Conservation (phyloP, 1,140 invertebrate species). For the Brachionus koreanus region DNA sequence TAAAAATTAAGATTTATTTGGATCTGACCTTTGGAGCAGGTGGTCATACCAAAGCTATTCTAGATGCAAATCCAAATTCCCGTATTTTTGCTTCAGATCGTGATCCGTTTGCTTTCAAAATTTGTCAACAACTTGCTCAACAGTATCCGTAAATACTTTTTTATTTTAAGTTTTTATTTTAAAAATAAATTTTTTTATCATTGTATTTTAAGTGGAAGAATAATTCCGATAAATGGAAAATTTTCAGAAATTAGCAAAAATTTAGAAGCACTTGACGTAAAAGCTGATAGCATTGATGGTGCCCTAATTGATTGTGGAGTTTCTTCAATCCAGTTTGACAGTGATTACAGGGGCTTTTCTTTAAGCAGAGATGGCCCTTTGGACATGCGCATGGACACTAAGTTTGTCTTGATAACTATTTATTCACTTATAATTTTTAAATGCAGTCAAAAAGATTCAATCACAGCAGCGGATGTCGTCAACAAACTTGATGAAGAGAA, state of each 20-base stretch:
- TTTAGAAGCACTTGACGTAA: not conserved
- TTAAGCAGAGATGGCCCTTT: constrained; percentile 76
- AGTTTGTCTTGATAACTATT: constrained; percentile 52
- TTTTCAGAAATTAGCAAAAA: constrained; percentile 22
- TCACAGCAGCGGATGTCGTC: constrained; percentile 78
- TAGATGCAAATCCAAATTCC: not conserved
- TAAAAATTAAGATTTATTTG: not conserved
- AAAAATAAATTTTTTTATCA: not conserved
- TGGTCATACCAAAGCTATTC: constrained; percentile 31
- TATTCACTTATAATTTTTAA: not conserved
- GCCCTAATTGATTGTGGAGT: constrained; percentile 50
- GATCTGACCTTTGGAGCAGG: constrained; percentile 44
- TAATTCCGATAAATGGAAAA: constrained; percentile 11
- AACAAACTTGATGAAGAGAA: constrained; percentile 72
- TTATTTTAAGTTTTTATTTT: not conserved
- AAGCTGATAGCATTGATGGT: not conserved
- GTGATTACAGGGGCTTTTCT: constrained; percentile 75
- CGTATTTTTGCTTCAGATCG: constrained; percentile 13
- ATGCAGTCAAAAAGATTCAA: not conserved
- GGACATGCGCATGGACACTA: constrained; percentile 91
- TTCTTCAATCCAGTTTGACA: constrained; percentile 90
- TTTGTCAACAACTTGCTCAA: not conserved
- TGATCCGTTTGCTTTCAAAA: not conserved
- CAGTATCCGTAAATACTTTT: constrained; percentile 11
- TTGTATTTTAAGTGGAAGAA: not conserved